Evolutionary conservation across 37 sponge, comb jelly and placozoan genomes (phyloP).

Genomic region (Lycopodina hypogea): DNA sequence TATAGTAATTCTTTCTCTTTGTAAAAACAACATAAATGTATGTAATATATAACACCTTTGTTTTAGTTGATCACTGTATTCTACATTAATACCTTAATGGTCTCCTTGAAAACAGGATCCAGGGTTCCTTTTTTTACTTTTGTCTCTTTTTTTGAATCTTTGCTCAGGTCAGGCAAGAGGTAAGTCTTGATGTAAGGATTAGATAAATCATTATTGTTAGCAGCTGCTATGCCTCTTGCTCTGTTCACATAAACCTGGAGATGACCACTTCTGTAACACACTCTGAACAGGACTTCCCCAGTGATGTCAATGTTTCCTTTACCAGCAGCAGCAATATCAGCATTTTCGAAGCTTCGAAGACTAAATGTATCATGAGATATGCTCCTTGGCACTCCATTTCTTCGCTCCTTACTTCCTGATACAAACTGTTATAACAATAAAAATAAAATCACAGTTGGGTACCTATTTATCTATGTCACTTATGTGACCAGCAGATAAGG

Average conservation of each 20-base stretch:
- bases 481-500: too few relatives aligned
- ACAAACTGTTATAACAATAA: not conserved
- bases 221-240: conserved; percentile 62
- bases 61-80: too few relatives aligned
- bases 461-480: too few relatives aligned
- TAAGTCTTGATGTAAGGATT: conserved; percentile 77
- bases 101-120: conserved; percentile 53
- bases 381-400: conserved; percentile 1
- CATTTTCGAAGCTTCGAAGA: conserved; percentile 20
- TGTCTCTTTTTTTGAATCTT: conserved; percentile 67
- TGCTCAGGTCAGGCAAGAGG: conserved; percentile 68
- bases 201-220: conserved; percentile 43
- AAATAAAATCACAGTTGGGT: not conserved
- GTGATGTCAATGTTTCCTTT: conserved; percentile 58
- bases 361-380: too few relatives aligned
- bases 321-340: conserved; percentile 46
- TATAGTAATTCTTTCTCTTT: too few relatives aligned
- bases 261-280: conserved; percentile 24
- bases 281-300: conserved; percentile 60
- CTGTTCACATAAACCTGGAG: conserved; percentile 50
- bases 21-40: too few relatives aligned
- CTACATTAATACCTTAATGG: conserved; percentile 60
- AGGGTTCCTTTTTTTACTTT: conserved; percentile 41
- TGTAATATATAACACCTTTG: too few relatives aligned
- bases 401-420: not conserved